Percentiles rank a stretch among this genome's conserved stretches.
Evolutionary conservation across 2,113 vertebrate species (phyloP).

Genomic region (Equus quagga): DNA sequence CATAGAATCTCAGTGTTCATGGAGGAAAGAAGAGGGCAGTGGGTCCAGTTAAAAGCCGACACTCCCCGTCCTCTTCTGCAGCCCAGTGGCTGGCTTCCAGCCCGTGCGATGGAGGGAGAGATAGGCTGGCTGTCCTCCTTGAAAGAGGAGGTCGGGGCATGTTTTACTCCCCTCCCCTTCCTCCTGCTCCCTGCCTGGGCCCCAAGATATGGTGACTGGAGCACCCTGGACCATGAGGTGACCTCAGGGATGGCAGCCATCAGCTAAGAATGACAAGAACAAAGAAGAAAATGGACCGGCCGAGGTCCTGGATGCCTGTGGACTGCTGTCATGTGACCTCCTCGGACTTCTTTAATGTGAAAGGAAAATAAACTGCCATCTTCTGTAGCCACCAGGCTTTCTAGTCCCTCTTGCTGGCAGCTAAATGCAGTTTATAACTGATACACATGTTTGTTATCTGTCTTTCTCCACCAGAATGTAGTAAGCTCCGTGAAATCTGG

Average conservation of each 20-base stretch:
- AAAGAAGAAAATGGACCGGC: not conserved
- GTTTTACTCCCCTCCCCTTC: not conserved
- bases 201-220: not conserved
- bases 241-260: not conserved
- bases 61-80: not conserved
- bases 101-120: not conserved
- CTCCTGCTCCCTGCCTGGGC: not conserved
- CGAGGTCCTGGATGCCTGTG: not conserved
- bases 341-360: not conserved
- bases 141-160: not conserved
- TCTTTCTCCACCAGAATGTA: not conserved
- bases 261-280: not conserved
- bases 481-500: not conserved
- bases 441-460: not conserved
- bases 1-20: not conserved
- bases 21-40: not conserved
- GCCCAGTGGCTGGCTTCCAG: not conserved
- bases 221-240: not conserved
- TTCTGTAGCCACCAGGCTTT: not conserved
- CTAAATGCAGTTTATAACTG: not conserved
- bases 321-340: not conserved
- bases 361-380: not conserved
- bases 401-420: not conserved
- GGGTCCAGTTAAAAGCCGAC: not conserved
- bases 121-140: not conserved